Conservation (phyloP, 2,113 vertebrate species). For the Pachypanchax playfairii region DNA sequence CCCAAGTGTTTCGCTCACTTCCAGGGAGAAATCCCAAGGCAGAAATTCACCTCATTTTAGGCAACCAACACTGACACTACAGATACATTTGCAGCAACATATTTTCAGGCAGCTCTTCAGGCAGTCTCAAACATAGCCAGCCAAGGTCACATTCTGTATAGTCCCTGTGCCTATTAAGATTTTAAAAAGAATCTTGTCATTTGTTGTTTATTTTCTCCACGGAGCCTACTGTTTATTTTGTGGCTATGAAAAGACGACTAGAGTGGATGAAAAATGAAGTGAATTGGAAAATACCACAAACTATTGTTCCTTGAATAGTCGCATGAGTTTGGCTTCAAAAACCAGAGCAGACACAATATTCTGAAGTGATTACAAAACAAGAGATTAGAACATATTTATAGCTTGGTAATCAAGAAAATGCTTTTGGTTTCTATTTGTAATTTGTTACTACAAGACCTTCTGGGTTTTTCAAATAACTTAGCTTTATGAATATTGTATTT, state of each 20-base stretch:
- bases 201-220: conserved; percentile 18
- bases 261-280: not conserved
- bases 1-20: conserved; percentile 28
- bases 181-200: conserved; percentile 12
- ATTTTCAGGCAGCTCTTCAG: conserved; percentile 40
- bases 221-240: conserved; percentile 21
- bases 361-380: not conserved
- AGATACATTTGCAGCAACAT: conserved; percentile 44
- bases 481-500: not conserved
- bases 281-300: not conserved
- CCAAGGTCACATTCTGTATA: conserved; percentile 43
- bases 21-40: conserved; percentile 44
- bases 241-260: conserved; percentile 7
- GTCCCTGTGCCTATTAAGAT: conserved; percentile 6
- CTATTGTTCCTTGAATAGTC: not conserved
- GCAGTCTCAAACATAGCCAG: conserved; percentile 18
- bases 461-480: not conserved
- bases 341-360: not conserved
- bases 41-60: conserved; percentile 38
- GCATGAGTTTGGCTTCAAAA: not conserved
- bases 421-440: not conserved
- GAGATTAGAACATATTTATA: too few species aligned
- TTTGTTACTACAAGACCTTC: not conserved
- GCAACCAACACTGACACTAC: conserved; percentile 20
- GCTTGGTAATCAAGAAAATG: too few species aligned